phyloP scores from a whole-genome alignment of 2,113 vertebrate species.

The Chelonoidis abingdonii region DNA sequence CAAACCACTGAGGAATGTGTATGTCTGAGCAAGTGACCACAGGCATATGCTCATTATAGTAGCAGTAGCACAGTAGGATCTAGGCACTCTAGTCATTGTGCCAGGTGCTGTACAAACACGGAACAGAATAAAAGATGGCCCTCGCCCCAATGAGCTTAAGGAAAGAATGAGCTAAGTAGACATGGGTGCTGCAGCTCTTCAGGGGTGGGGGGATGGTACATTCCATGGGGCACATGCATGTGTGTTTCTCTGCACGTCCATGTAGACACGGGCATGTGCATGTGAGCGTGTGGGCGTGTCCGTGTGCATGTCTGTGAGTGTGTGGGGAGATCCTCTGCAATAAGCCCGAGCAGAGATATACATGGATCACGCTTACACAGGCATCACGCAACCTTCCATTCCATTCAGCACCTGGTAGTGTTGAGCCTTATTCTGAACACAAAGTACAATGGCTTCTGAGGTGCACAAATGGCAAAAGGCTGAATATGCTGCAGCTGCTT shows the following conservation, averaged over 20 bases:
- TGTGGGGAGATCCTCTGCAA: neutral
- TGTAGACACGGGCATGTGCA: neutral
- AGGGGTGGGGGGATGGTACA: too few species aligned
- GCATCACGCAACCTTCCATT: neutral
- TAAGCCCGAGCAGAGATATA: neutral
- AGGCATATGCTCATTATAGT: rapidly evolving
- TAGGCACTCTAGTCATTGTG: neutral
- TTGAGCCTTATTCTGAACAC: neutral
- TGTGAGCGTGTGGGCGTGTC: neutral
- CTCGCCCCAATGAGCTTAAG: neutral
- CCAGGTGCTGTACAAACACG: neutral
- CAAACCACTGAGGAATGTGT: too few species aligned
- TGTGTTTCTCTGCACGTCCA: neutral
- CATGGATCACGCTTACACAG: neutral
- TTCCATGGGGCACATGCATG: neutral
- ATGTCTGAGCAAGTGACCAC: neutral
- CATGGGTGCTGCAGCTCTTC: neutral
- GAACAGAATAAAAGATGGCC: neutral
- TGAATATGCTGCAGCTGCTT: neutral
- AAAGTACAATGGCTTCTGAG: neutral
- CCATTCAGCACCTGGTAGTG: neutral
- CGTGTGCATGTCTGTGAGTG: neutral
- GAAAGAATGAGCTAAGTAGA: neutral
- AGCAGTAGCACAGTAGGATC: neutral
- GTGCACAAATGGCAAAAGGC: neutral